Evolutionary conservation across 2,888 invertebrate species (phyloP).

Genomic region (Lepidochitona cinerea): DNA sequence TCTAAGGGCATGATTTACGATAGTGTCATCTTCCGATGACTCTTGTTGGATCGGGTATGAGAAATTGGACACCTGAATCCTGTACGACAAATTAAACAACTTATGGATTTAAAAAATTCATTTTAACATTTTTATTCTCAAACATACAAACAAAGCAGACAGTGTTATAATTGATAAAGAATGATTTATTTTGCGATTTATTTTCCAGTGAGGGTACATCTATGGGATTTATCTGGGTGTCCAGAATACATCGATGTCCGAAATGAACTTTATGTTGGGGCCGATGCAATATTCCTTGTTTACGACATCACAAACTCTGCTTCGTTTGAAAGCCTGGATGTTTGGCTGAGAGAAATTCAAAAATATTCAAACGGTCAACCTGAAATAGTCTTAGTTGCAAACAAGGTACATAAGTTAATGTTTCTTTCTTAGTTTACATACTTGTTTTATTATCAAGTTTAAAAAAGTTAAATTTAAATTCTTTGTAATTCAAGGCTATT

Average conservation of each 20-base stretch:
- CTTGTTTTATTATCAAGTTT: neutral
- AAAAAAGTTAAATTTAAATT: neutral
- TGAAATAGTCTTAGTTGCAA: slow-evolving; percentile 56
- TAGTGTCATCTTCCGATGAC: no score
- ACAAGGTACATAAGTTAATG: slow-evolving; percentile 44
- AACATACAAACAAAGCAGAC: neutral
- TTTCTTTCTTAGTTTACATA: neutral
- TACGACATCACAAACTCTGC: slow-evolving; percentile 64
- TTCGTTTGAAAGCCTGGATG: slow-evolving; percentile 62
- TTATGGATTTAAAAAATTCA: neutral
- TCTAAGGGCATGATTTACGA: no score
- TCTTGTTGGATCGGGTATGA: no score
- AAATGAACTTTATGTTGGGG: slow-evolving; percentile 64
- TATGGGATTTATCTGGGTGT: slow-evolving; percentile 68
- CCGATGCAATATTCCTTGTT: slow-evolving; percentile 64
- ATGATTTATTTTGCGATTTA: neutral
- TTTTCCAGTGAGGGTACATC: slow-evolving; percentile 62
- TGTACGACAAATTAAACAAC: no score
- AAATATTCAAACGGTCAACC: slow-evolving; percentile 48
- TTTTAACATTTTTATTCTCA: no score
- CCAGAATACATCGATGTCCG: slow-evolving; percentile 66
- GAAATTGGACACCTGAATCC: no score
- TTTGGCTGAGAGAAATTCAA: slow-evolving; percentile 61
- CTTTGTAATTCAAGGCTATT: neutral
- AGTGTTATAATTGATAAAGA: neutral